Evolutionary conservation across 1,140 invertebrate genomes (phyloP), one percentile per base, ranked within the genome.

Genomic region (Colletes latitarsis): DNA sequence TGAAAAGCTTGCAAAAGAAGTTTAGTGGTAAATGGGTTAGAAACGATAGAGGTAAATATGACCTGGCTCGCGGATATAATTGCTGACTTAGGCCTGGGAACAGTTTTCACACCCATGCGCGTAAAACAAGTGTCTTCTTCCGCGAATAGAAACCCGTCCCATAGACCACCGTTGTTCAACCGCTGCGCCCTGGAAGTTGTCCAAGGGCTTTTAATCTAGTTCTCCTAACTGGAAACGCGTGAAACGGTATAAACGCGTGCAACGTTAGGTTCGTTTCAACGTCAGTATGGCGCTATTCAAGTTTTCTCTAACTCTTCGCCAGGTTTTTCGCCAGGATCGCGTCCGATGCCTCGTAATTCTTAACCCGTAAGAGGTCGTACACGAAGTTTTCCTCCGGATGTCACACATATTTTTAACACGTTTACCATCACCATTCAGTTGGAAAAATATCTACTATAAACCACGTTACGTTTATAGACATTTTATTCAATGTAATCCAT

Each of bases 121-220:
- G 49, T 30, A 30, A 19, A 53, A 53, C 76, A 62, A 63, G 55
- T 43, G 62, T 76, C 55, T 52, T 52, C 49, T 15, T 55, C 67
- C 74, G 52, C 41, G 15, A 46, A 15, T 52, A 39, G 49, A 53
- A 68, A 62, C 21, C 43, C n/a, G 30, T 62, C 21, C 10, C 12
- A 49, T 19, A 17, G 19, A 9, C 30, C 52, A n/a, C 21, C 64
- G 15, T 3, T 17, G 46, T 53, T 53, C 66, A 14, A 39, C 15
- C 17, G 19, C 41, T 64, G 41, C 63, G 39, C 49, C 19, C 21
- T 63, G 77, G 76, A 77, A 77, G 52, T 52, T 63, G 46, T 64
- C 77, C 69, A 58, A 78, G 39, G 15, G 30, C 3, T 39, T 14
- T 21, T 21, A 53, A 78, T 78, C 57, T 78, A 78, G 57, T 78